Evolutionary conservation across 2,797 vertebrate genomes (phyloP), one percentile per base, ranked within the genome.

Genomic region (Siniperca scherzeri): DNA sequence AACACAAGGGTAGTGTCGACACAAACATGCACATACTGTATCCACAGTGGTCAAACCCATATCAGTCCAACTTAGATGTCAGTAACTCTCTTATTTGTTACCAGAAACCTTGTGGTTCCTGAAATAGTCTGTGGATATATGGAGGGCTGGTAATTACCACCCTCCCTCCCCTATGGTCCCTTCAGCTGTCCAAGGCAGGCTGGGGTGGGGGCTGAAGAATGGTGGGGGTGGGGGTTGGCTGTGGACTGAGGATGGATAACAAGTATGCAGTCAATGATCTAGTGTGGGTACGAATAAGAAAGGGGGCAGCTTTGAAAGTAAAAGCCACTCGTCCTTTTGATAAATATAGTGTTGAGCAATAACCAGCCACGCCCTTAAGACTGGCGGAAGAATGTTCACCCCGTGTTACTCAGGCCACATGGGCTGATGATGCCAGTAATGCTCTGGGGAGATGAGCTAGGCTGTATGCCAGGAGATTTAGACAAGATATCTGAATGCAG

Each of bases 281-380:
- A 42, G 77, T 70, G 81, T 74, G 70, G 44, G 75, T 70, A 76
- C 21, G 68, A 74, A 81, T 80, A 85, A 77, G 69, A 89, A 86
- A 74, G 74, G 72, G 22, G 65, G 75, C 72, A 70, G 81, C 83
- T 83, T 81, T 79, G 70, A 91, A 89, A 89, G 73, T 80, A 78
- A 86, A 90, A 64, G 69, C 77, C 48, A 6, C 82, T 86, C 53
- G 80, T 82, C 57, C 74, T 79, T 80, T 79, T 74, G 82, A 81
- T 95, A 95, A 95, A 94, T 93, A 91, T 93, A 94, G 94, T 87
- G 78, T 91, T 88, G 84, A 85, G 87, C 77, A 83, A 88, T 70
- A 86, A 78, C 77, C 88, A 85, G 92, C 86, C 84, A 21, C 77
- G 22, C 87, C 88, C 83, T 91, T 81, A 77, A 93, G 93, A 91